phyloP scores from a whole-genome alignment of 2,888 invertebrate genomes.

The Scaptomyza caliginosa region DNA sequence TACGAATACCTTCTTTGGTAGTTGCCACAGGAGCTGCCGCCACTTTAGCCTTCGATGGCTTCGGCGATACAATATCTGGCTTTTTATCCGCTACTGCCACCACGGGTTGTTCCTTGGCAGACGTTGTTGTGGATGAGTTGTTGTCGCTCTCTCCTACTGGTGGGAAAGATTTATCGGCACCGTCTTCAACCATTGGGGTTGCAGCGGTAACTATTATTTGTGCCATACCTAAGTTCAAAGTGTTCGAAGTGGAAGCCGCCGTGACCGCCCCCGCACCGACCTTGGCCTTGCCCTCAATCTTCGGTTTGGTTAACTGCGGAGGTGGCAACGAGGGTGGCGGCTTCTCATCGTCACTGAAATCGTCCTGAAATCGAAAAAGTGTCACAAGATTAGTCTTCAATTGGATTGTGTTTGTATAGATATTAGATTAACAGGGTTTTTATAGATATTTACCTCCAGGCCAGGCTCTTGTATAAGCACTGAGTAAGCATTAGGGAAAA shows the following conservation, averaged over 20 bases:
- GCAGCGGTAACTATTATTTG: slow-evolving; percentile 97
- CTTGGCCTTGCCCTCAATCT: slow-evolving; percentile 9
- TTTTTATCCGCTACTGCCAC: slow-evolving; percentile 53
- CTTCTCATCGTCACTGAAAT: slow-evolving; percentile 79
- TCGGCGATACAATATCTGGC: slow-evolving; percentile 59
- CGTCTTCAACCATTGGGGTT: slow-evolving; percentile 95
- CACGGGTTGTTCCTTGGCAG: slow-evolving; percentile 33
- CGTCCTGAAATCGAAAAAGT: slow-evolving; percentile 71
- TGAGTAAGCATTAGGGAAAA: slow-evolving; percentile 73
- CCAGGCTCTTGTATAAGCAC: slow-evolving; percentile 83
- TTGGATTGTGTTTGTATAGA: background rate
- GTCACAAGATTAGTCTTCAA: background rate
- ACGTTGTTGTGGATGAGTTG: slow-evolving; percentile 33
- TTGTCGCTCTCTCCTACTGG: slow-evolving; percentile 84
- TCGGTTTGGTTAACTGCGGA: slow-evolving; percentile 59
- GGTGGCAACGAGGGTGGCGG: slow-evolving; percentile 79
- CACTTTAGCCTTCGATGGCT: slow-evolving; percentile 51
- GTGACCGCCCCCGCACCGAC: slow-evolving; percentile 37
- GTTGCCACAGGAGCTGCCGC: slow-evolving; percentile 40
- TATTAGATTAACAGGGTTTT: background rate
- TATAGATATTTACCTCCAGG: slow-evolving; percentile 77
- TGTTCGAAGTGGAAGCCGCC: slow-evolving; percentile 81
- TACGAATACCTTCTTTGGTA: slow-evolving; percentile 73
- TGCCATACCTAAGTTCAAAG: slow-evolving; percentile 91
- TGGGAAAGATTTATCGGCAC: slow-evolving; percentile 90